Conservation (phyloP, 2,888 invertebrate genomes). For the Heteromurus nitidus region DNA sequence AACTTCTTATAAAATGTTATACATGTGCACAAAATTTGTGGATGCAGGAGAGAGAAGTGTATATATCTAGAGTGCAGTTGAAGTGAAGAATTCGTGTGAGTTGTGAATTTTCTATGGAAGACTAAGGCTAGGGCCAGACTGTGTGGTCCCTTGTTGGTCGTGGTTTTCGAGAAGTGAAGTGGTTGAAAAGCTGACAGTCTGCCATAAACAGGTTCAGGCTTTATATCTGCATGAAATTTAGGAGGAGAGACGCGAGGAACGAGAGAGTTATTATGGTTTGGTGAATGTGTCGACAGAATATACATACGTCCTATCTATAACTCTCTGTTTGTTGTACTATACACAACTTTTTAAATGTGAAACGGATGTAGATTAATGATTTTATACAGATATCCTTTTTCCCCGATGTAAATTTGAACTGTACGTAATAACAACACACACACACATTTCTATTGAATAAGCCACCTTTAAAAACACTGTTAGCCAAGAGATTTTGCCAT, state of each 20-base stretch:
- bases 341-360: constrained; percentile 27
- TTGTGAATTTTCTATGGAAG: not conserved
- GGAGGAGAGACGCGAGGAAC: no score
- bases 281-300: no score
- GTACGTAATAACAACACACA: no score
- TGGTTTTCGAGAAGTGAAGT: constrained; percentile 39
- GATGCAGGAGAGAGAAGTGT: not conserved
- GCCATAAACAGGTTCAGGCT: constrained; percentile 32
- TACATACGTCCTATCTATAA: no score
- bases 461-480: no score
- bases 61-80: not conserved
- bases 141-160: constrained; percentile 30
- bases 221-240: no score
- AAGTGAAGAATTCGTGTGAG: not conserved
- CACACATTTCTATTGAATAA: no score
- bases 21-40: no score
- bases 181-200: constrained; percentile 32
- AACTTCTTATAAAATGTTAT: no score
- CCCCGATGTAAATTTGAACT: no score
- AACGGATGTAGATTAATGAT: constrained; percentile 58
- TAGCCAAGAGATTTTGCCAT: no score
- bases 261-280: not conserved
- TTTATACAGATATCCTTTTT: constrained; percentile 17
- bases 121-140: not conserved
- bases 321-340: no score